These are phyloP conservation scores for Psophia crepitans DNA, from an alignment of 2,113 vertebrate genomes.

Conservation along the genomic window DNA sequence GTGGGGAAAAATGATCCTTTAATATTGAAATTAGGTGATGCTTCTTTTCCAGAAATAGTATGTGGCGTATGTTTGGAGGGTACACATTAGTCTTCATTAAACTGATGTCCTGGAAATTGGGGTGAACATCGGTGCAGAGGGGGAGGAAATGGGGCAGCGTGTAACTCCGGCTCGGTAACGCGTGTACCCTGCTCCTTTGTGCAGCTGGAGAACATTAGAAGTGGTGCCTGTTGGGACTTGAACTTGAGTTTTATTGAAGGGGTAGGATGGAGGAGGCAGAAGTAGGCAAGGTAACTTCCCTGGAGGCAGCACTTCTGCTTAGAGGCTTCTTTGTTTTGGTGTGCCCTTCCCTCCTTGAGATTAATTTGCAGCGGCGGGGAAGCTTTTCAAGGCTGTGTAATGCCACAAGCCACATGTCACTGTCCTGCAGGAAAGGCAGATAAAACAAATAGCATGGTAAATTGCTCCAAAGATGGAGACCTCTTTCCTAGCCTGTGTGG, in stretches of 20 bases:
- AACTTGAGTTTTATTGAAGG: background rate
- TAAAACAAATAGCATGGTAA: background rate
- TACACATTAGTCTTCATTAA: constrained; percentile 33
- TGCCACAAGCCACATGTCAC: background rate
- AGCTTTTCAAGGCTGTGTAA: background rate
- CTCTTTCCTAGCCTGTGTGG: background rate
- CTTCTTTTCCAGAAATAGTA: background rate
- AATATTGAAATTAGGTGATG: background rate
- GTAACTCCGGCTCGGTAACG: background rate
- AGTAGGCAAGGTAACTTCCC: background rate
- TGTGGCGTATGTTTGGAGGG: background rate
- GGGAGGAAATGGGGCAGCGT: background rate
- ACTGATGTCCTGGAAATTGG: background rate
- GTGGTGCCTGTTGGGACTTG: constrained; percentile 19
- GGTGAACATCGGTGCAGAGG: background rate
- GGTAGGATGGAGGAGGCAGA: background rate
- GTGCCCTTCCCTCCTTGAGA: background rate
- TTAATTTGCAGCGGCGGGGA: background rate
- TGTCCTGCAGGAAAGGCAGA: constrained; percentile 19
- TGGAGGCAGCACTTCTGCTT: background rate
- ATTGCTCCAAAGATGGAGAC: background rate
- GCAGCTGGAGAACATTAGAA: background rate
- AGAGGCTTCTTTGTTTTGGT: background rate
- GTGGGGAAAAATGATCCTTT: background rate
- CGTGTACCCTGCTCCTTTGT: background rate